Evolutionary conservation across 2,113 vertebrate species (phyloP).

Genomic region (Rafetus swinhoei): DNA sequence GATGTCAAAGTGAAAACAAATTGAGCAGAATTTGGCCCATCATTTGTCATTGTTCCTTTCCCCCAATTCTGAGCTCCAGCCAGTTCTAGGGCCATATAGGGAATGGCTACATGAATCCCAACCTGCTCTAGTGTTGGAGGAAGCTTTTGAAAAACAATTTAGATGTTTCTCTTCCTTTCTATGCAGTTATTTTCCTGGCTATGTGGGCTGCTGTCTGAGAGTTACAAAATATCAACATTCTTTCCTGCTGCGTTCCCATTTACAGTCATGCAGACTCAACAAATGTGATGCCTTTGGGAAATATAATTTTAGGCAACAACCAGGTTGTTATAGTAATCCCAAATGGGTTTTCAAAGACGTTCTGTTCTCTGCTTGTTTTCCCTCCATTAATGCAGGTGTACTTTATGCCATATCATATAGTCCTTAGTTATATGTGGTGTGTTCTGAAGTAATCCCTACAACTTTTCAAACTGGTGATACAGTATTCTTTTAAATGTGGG

Average conservation of each 20-base stretch:
- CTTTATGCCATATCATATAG: not conserved
- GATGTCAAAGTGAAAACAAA: not conserved
- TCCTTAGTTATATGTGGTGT: rapidly evolving
- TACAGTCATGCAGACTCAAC: not conserved
- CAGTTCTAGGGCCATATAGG: not conserved
- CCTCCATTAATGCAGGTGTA: not conserved
- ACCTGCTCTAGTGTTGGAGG: not conserved
- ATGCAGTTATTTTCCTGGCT: not conserved
- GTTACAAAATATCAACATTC: not conserved
- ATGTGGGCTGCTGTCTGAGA: not conserved
- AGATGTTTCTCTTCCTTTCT: not conserved
- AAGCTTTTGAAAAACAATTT: not conserved
- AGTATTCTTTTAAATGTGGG: not conserved
- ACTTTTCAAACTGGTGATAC: not conserved
- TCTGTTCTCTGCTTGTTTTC: conserved; percentile 36
- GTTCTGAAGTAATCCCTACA: not conserved
- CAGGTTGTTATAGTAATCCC: not conserved
- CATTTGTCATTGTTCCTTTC: rapidly evolving
- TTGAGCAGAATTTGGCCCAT: not conserved
- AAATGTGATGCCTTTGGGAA: conserved; percentile 1
- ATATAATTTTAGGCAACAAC: not conserved
- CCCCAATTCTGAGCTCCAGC: not conserved
- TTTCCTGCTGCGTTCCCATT: conserved; percentile 9
- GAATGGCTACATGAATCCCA: not conserved
- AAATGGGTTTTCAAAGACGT: conserved; percentile 36